Percentiles rank a stretch among this genome's conserved stretches.
Conservation (phyloP, 2,797 vertebrate species). For the Halcyon badia region DNA sequence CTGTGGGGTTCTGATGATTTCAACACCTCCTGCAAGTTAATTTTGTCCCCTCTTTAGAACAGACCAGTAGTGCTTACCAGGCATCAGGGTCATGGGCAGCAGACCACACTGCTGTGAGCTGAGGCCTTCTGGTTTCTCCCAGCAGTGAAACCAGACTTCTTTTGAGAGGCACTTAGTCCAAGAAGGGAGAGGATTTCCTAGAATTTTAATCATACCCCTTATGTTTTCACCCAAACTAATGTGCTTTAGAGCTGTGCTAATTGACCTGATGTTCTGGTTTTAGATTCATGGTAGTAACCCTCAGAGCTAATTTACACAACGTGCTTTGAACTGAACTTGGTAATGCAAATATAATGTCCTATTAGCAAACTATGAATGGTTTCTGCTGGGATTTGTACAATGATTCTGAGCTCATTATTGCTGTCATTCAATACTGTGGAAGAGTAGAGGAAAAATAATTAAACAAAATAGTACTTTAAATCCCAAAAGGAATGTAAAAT, state of each 20-base stretch:
- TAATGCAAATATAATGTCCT: slow-evolving; percentile 68
- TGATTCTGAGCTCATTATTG: slow-evolving; percentile 75
- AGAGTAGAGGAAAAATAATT: slow-evolving; percentile 60
- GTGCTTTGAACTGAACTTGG: slow-evolving; percentile 46
- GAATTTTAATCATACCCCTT: slow-evolving; percentile 53
- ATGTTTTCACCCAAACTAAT: slow-evolving; percentile 45
- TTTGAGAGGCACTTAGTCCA: neutral
- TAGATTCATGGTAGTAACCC: slow-evolving; percentile 41
- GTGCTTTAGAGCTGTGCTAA: slow-evolving; percentile 66
- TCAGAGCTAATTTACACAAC: slow-evolving; percentile 57
- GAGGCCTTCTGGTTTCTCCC: neutral
- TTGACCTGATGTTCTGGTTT: slow-evolving; percentile 70
- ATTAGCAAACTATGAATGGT: slow-evolving; percentile 50
- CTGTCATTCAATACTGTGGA: slow-evolving; percentile 56
- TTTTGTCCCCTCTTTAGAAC: neutral
- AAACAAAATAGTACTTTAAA: slow-evolving; percentile 64
- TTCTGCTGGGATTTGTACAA: slow-evolving; percentile 59
- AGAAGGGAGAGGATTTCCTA: slow-evolving; percentile 18
- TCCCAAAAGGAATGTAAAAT: slow-evolving; percentile 60
- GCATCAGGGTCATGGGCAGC: accelerated
- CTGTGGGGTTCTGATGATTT: neutral
- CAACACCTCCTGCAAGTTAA: neutral
- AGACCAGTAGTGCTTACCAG: neutral
- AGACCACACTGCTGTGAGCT: neutral
- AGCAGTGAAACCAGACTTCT: neutral